Percentiles rank a stretch among this genome's conserved stretches.
These are phyloP conservation scores for Conus ventricosus DNA, from an alignment of 1,140 invertebrate genomes.

Conservation along the genomic window DNA sequence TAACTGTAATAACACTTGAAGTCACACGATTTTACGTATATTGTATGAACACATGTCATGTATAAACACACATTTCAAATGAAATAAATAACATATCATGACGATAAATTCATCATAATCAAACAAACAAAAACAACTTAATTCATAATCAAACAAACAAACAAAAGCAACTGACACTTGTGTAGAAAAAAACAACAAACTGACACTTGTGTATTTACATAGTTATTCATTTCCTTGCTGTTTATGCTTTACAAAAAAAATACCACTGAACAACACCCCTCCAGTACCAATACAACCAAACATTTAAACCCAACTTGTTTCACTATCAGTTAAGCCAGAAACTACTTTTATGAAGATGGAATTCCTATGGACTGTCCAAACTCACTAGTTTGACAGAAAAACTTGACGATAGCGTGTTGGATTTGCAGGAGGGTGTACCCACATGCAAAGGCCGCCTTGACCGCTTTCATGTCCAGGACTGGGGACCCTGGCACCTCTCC, in stretches of 20 bases:
- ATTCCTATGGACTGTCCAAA: not conserved
- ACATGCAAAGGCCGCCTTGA: slow-evolving; percentile 27
- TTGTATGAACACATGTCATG: too few species aligned
- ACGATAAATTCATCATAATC: too few species aligned
- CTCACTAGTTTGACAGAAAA: slow-evolving; percentile 31
- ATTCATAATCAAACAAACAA: too few species aligned
- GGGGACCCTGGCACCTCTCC: not conserved
- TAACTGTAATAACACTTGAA: too few species aligned
- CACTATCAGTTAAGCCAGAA: not conserved
- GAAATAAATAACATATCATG: too few species aligned
- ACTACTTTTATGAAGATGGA: not conserved
- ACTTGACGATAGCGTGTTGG: slow-evolving; percentile 27
- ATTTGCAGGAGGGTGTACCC: slow-evolving; percentile 30
- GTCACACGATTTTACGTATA: too few species aligned
- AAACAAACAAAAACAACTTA: too few species aligned
- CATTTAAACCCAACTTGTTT: not conserved
- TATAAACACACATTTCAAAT: too few species aligned
- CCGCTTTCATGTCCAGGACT: slow-evolving; percentile 9
- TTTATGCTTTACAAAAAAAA: not conserved
- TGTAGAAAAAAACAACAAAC: too few species aligned
- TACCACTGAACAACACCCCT: not conserved
- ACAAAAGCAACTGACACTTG: too few species aligned
- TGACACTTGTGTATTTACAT: too few species aligned
- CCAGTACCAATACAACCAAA: not conserved
- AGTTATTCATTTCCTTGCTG: too few species aligned